A percentile compares a stretch with the other conserved stretches of the same genome.
Conservation (phyloP, 2,113 vertebrate genomes). For the Epinephelus moara region DNA sequence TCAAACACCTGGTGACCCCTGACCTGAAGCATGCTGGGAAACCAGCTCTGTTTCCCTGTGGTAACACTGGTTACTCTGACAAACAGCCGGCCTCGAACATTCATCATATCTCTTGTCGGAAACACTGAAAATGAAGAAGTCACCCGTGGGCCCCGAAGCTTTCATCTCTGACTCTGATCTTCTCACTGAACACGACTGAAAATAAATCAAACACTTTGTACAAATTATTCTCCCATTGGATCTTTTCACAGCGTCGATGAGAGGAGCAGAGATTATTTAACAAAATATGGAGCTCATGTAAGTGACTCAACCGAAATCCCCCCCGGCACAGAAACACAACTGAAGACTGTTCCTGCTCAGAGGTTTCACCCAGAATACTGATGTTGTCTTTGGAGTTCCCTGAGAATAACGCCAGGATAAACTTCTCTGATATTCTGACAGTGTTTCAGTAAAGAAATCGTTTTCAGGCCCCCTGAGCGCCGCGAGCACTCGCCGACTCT, state of each 20-base stretch:
- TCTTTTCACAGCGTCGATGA: not conserved
- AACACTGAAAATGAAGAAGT: conserved; percentile 27
- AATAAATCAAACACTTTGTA: conserved; percentile 42
- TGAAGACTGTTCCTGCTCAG: conserved; percentile 12
- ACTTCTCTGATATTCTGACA: not conserved
- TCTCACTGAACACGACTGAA: conserved; percentile 27
- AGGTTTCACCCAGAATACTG: not conserved
- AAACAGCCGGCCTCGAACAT: conserved; percentile 9
- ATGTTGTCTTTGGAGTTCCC: not conserved
- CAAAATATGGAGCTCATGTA: conserved; percentile 12
- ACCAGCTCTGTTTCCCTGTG: not conserved
- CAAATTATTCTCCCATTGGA: not conserved
- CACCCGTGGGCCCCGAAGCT: conserved; percentile 20
- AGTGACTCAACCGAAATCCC: conserved; percentile 31
- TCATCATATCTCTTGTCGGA: conserved; percentile 18
- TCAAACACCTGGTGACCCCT: not conserved
- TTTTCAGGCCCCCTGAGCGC: not conserved
- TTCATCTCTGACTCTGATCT: conserved; percentile 32
- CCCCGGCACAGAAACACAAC: not conserved
- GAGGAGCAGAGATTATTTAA: conserved; percentile 18
- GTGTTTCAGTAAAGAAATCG: not conserved
- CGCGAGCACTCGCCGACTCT: not conserved
- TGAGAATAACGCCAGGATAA: not conserved
- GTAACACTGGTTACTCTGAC: conserved; percentile 11
- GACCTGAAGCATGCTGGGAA: not conserved